Base-by-base conservation (phyloP, 2,797 vertebrate genomes). In the Huso huso region DNA sequence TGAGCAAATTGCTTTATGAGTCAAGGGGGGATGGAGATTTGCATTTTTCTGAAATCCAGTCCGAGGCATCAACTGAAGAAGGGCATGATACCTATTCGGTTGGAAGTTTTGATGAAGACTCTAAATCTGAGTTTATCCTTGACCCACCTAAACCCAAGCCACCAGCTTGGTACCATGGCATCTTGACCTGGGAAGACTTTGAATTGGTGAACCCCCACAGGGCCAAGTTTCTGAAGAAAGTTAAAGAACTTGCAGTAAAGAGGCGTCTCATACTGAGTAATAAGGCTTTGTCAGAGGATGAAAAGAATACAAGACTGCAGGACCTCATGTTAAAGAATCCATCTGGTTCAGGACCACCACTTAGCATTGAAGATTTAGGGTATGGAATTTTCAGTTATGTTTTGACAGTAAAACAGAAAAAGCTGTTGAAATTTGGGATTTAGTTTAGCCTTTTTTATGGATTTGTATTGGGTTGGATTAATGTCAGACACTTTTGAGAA, bases 141-240 rank as follows among this genome's bases (percentile, higher is more conserved):
- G 97, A 99, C 80, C 97, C 96, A 2, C 96, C 97, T 2, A 99
- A 99, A 82, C 95, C 95, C 59, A 97, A 96, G 74, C 94, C 95
- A 0, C 96, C 96, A 12, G 96, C 95, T 72, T 99, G 97, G 97
- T 99, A 97, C 87, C 96, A 98, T 73, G 96, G 96, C 69, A 95
- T 99, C 83, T 86, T 99, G 79, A 98, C 94, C 11, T 98, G 95
- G 95, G 96, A 99, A 78, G 94, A 99, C 84, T 98, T 99, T 86
- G 94, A 98, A 82, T 85, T 98, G 57, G 92, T 99, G 76, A 99
- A 99, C 79, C 95, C 95, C 1, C 97, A 99, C 71, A 92, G 96
- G 83, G 95, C 94, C 11, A 84, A 87, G 58, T 98, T 99, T 87
- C 90, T 99, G 78, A 95, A 95, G 87, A 95, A 99, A 88, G 87